A percentile compares a stretch with the other conserved stretches of the same genome.
phyloP scores from a whole-genome alignment of 2,888 invertebrate species.

The Hypercompe scribonia region DNA sequence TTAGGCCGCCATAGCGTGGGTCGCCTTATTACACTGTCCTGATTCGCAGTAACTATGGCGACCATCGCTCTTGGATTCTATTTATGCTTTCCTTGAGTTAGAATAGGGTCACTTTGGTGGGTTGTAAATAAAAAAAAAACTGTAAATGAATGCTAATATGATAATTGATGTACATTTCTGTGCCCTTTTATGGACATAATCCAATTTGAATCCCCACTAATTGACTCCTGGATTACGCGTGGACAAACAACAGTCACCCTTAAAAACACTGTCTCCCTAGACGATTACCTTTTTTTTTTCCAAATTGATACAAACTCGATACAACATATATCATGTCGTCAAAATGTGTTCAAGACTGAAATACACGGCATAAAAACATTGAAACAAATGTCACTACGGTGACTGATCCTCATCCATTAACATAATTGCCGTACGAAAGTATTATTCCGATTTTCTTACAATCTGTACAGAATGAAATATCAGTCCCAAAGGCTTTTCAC shows the following conservation, averaged over 20 bases:
- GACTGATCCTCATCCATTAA: background rate
- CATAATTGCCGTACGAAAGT: background rate
- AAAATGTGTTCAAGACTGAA: background rate
- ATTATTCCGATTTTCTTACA: slow-evolving; percentile 7
- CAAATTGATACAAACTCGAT: too few relatives aligned
- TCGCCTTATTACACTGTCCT: too few relatives aligned
- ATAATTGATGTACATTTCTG: background rate
- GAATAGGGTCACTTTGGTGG: too few relatives aligned
- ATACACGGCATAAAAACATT: background rate
- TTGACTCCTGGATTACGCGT: background rate
- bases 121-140: too few relatives aligned
- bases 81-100: too few relatives aligned
- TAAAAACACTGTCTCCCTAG: background rate
- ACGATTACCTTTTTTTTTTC: background rate
- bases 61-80: too few relatives aligned
- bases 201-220: background rate
- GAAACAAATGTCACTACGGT: background rate
- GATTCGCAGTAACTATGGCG: too few relatives aligned
- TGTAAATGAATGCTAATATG: background rate
- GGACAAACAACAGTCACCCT: background rate
- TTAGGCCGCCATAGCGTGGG: too few relatives aligned
- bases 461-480: slow-evolving; percentile 35
- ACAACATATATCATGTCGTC: background rate
- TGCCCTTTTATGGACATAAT: background rate
- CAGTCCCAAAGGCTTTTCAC: slow-evolving; percentile 54